Percentiles rank a stretch among this genome's conserved stretches.
Evolutionary conservation across 92 coral and sea anemone genomes (phyloP).

Genomic region (Heteractis magnifica): DNA sequence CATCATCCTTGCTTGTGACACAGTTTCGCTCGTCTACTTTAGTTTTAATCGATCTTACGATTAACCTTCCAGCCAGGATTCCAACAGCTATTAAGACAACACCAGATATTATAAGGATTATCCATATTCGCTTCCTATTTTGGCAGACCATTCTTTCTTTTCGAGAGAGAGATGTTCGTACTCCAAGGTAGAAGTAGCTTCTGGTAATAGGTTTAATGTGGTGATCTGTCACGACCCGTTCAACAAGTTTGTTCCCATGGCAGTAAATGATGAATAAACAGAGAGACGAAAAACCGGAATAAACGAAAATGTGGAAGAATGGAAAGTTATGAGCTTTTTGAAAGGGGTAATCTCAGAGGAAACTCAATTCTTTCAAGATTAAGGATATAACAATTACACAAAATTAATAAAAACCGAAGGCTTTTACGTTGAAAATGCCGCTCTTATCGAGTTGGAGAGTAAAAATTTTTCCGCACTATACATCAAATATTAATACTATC

Average conservation of each 20-base stretch:
- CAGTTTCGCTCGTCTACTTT: conserved; percentile 38
- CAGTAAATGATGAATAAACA: neutral
- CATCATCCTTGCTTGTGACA: conserved; percentile 46
- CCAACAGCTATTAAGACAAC: conserved; percentile 45
- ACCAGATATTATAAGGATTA: conserved; percentile 33
- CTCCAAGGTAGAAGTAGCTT: neutral
- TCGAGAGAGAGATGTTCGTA: neutral
- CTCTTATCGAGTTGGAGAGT: neutral
- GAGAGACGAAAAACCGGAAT: neutral
- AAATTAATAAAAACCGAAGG: neutral
- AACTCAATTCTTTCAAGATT: neutral
- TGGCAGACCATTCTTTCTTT: neutral
- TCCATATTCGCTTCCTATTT: conserved; percentile 20
- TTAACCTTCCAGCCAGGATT: conserved; percentile 39
- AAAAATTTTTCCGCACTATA: no score
- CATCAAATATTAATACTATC: no score
- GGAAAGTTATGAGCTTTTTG: neutral
- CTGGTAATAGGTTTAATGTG: neutral
- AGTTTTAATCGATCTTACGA: conserved; percentile 31
- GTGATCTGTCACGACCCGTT: neutral
- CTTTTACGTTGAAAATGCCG: no score
- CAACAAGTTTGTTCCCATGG: neutral
- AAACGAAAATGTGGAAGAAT: neutral
- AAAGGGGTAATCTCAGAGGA: neutral
- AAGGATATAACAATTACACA: neutral